Evolutionary conservation across 2,113 vertebrate species (phyloP).

Genomic region (Oncorhynchus nerka): DNA sequence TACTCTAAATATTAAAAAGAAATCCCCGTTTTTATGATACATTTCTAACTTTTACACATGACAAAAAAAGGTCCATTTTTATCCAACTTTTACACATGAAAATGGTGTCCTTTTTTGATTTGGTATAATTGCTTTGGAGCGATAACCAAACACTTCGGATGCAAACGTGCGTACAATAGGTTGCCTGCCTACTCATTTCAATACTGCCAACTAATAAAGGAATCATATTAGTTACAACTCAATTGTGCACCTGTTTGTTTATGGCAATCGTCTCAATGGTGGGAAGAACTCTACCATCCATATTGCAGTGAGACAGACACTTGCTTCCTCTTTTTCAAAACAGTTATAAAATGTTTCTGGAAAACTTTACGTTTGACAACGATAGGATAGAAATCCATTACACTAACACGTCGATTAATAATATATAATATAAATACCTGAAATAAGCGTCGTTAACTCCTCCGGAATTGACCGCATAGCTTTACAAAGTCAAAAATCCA

Average conservation of each 20-base stretch:
- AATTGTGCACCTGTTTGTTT: neutral
- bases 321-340: constrained; percentile 50
- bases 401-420: neutral
- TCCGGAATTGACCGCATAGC: constrained; percentile 70
- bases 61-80: neutral
- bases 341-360: neutral
- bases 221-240: neutral
- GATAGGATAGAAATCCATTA: neutral
- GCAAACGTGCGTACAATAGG: neutral
- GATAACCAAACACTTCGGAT: neutral
- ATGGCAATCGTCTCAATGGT: neutral
- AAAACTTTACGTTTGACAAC: neutral
- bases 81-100: neutral
- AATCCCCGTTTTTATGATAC: no score
- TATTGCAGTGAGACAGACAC: neutral
- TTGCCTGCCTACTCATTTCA: neutral
- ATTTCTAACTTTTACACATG: neutral
- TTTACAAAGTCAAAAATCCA: neutral
- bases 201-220: neutral
- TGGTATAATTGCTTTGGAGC: neutral
- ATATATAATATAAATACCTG: constrained; percentile 58
- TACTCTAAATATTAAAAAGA: neutral
- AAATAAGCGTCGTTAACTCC: constrained; percentile 68
- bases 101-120: neutral
- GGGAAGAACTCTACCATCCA: neutral